Evolutionary conservation across 2,888 invertebrate species (phyloP).

Genomic region (Hirtodrosophila histrioides): DNA sequence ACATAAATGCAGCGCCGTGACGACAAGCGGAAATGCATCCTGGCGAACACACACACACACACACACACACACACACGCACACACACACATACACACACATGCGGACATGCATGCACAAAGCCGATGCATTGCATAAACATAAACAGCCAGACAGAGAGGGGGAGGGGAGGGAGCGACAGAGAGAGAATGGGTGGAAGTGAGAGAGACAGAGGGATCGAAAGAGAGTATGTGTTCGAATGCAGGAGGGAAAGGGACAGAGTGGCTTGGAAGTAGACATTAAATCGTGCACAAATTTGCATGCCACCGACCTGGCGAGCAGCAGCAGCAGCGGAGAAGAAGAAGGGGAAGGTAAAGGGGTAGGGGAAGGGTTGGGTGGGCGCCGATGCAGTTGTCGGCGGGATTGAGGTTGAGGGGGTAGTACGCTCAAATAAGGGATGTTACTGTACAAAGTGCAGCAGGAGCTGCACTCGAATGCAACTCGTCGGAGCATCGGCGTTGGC

Average conservation of each 20-base stretch:
- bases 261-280: slow-evolving; percentile 59
- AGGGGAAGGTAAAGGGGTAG: slow-evolving; percentile 7
- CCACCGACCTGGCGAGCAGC: slow-evolving; percentile 30
- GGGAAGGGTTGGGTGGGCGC: slow-evolving; percentile 29
- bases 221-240: slow-evolving; percentile 8
- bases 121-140: slow-evolving; percentile 47
- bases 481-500: slow-evolving; percentile 20
- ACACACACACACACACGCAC: slow-evolving; percentile 10
- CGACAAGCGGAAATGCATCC: slow-evolving; percentile 67
- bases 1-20: slow-evolving; percentile 47
- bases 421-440: slow-evolving; percentile 69
- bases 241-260: slow-evolving; percentile 19
- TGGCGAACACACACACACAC: slow-evolving; percentile 15
- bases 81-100: slow-evolving; percentile 10
- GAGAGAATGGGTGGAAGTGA: slow-evolving; percentile 15
- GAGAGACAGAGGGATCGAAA: slow-evolving; percentile 16
- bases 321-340: background rate
- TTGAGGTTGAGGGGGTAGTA: background rate
- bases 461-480: slow-evolving; percentile 42
- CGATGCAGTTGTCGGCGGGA: slow-evolving; percentile 21
- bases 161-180: slow-evolving; percentile 6
- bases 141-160: slow-evolving; percentile 46
- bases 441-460: slow-evolving; percentile 61
- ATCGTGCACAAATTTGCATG: slow-evolving; percentile 60
- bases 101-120: slow-evolving; percentile 5